Base-by-base conservation (phyloP, 2,113 vertebrate genomes). In the Rutilus rutilus region DNA sequence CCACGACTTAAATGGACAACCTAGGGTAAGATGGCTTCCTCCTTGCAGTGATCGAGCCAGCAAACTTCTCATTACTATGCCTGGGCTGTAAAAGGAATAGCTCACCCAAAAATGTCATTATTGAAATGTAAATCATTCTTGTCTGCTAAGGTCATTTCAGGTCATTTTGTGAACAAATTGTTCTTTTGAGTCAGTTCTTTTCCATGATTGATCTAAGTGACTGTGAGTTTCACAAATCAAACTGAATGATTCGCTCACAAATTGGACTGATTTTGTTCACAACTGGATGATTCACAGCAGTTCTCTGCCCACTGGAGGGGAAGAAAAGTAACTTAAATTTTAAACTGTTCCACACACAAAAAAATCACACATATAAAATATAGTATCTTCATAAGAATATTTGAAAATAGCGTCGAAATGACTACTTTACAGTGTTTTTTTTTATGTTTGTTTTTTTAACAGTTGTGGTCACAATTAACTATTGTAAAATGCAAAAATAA, bases 141-240 rank as follows among this genome's bases (percentile, higher is more conserved):
- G 25, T 77, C 75, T 54, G 42, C 71, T 17, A 5, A 75, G n/a
- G 71, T 75, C 42, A 75, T 75, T 25, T 75, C 39, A 75, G 71
- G 71, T 75, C 71, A 75, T 75, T 50, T 50, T 50, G 42, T 47
- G 71, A 47, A 75, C 52, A 78, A 78, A 78, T 57, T 78, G 33
- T 78, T 59, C 30, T 57, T 23, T 59, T 21, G 30, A 59, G 52
- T 57, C 52, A 59, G 33, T 42, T 25, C 12, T 60, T 62, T 79
- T 42, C 15, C 12, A 42, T 62, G 54, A 60, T 39, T 62, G 57
- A 60, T 79, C 54, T 79, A 36, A 17, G 71, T 75, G 42, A 75
- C 71, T 74, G 42, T 27, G 71, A 75, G 71, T 25, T 79, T 79
- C 77, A 25, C 54, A 79, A 79, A 79, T 79, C 33, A 79, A 59